Evolutionary conservation across 2,797 vertebrate genomes (phyloP).

Genomic region (Limosa lapponica): DNA sequence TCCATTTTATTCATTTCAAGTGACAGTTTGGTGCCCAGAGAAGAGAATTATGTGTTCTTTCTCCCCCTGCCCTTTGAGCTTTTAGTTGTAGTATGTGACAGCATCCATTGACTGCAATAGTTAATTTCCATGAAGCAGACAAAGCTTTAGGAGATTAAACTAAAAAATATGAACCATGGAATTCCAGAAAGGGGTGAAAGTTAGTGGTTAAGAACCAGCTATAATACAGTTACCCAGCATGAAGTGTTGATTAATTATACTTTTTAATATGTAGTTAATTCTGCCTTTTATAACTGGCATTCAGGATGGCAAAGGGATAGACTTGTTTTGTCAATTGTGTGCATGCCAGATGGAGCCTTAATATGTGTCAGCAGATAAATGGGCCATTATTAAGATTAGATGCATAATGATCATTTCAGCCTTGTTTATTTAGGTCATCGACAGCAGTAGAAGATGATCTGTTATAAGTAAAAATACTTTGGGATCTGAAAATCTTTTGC

Average conservation of each 20-base stretch:
- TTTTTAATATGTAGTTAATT: constrained; percentile 51
- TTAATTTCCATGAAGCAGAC: neutral
- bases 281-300: constrained; percentile 16
- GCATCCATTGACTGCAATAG: neutral
- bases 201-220: neutral
- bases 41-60: neutral
- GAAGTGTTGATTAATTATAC: constrained; percentile 10
- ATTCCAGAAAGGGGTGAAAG: neutral
- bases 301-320: constrained; percentile 26
- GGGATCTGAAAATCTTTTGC: neutral
- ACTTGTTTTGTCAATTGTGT: constrained; percentile 63
- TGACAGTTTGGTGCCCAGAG: neutral
- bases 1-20: neutral
- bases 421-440: constrained; percentile 73
- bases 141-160: neutral
- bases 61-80: neutral
- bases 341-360: constrained; percentile 68
- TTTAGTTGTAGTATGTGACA: neutral
- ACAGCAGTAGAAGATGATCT: constrained; percentile 27
- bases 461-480: neutral
- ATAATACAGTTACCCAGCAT: neutral
- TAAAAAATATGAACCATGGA: neutral
- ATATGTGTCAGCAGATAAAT: constrained; percentile 71
- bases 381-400: constrained; percentile 76
- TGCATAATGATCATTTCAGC: constrained; percentile 66